phyloP scores from a whole-genome alignment of 2,888 invertebrate genomes.

The Acronicta psi region DNA sequence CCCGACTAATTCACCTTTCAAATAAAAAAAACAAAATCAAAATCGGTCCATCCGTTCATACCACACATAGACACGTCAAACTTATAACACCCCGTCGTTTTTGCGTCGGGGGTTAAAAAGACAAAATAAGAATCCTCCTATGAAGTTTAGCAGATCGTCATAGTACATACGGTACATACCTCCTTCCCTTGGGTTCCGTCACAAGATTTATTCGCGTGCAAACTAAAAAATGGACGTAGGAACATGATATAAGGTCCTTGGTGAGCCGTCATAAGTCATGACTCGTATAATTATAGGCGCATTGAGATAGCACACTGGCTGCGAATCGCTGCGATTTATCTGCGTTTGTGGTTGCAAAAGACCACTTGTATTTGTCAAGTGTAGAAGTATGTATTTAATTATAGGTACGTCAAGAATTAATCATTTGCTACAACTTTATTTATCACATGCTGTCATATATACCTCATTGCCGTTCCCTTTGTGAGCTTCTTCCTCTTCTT shows the following conservation, averaged over 20 bases:
- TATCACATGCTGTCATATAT: not conserved
- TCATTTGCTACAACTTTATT: not conserved
- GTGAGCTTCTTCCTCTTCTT: not conserved
- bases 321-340: constrained; percentile 36
- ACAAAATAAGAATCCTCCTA: constrained; percentile 1
- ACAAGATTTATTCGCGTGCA: constrained; percentile 70
- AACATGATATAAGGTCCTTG: constrained; percentile 68
- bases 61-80: too few species aligned
- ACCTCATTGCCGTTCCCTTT: not conserved
- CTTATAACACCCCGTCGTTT: too few species aligned
- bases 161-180: constrained; percentile 17
- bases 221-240: constrained; percentile 73
- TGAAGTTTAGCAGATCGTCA: not conserved
- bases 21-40: too few species aligned
- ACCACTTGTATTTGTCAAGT: constrained; percentile 42
- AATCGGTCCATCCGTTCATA: too few species aligned
- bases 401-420: not conserved
- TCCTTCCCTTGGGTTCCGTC: constrained; percentile 60
- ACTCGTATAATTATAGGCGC: constrained; percentile 53
- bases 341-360: constrained; percentile 31
- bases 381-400: not conserved
- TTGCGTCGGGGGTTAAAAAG: too few species aligned
- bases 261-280: constrained; percentile 67
- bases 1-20: too few species aligned
- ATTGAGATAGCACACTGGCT: constrained; percentile 44